These are phyloP conservation scores for Drosophila conformis DNA, from an alignment of 2,888 invertebrate species.

Conservation along the genomic window DNA sequence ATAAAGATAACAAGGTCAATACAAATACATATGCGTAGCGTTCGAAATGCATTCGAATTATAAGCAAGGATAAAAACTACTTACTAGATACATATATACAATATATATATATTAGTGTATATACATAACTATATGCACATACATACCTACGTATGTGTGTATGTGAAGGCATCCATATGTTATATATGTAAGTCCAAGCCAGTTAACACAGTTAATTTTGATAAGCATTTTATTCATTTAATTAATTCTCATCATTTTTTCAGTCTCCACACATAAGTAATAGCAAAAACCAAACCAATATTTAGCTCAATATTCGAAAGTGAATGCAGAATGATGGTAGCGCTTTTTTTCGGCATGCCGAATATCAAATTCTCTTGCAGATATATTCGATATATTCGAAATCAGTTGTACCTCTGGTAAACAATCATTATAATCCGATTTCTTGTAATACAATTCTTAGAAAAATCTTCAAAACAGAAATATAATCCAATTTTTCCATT, in stretches of 20 bases:
- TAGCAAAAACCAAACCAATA: neutral
- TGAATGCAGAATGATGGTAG: slow-evolving; percentile 2
- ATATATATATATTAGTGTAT: slow-evolving; percentile 7
- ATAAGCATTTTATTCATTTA: slow-evolving; percentile 25
- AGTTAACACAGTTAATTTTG: slow-evolving; percentile 24
- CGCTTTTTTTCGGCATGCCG: slow-evolving; percentile 28
- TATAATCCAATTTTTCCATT: too few species aligned
- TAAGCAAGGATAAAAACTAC: slow-evolving; percentile 32
- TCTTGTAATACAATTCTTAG: neutral
- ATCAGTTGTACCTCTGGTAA: neutral
- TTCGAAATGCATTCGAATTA: slow-evolving; percentile 43
- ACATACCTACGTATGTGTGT: slow-evolving; percentile 5
- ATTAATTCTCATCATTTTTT: slow-evolving; percentile 1
- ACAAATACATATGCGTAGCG: slow-evolving; percentile 47
- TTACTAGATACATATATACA: slow-evolving; percentile 24
- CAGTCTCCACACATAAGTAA: slow-evolving; percentile 1
- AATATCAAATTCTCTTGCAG: slow-evolving; percentile 33
- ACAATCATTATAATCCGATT: neutral
- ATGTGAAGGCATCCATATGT: slow-evolving; percentile 16
- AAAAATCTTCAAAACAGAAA: neutral
- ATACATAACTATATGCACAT: slow-evolving; percentile 1
- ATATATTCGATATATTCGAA: neutral
- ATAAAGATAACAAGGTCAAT: slow-evolving; percentile 43
- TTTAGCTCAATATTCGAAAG: slow-evolving; percentile 21
- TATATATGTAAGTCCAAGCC: slow-evolving; percentile 14